Conservation (phyloP, 2,113 vertebrate genomes). For the Sigmodon hispidus region DNA sequence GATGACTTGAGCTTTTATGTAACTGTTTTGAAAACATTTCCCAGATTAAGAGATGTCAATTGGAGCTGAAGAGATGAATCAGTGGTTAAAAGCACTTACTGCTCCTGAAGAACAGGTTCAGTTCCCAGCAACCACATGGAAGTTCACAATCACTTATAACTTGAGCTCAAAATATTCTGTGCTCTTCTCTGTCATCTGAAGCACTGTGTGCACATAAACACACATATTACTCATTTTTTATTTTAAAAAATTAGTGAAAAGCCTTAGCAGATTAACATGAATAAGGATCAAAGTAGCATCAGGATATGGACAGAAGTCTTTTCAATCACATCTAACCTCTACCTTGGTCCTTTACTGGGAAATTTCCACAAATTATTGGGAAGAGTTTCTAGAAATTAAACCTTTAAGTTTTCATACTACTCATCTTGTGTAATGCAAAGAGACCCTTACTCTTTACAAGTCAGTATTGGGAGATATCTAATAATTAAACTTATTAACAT, state of each 20-base stretch:
- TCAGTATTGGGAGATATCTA: neutral
- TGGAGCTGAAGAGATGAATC: neutral
- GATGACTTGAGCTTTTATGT: neutral
- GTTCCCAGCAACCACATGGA: neutral
- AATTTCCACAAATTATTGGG: neutral
- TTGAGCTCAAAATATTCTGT: neutral
- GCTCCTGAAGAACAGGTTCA: neutral
- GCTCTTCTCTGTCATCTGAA: neutral
- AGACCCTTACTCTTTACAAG: neutral
- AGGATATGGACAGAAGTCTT: neutral
- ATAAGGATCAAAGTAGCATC: neutral
- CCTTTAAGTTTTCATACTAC: neutral
- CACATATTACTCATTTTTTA: neutral
- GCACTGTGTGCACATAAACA: neutral
- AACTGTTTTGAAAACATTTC: constrained; percentile 6
- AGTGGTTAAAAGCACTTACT: neutral
- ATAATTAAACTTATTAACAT: neutral
- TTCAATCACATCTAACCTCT: neutral
- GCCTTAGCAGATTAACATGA: neutral
- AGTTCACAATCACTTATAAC: neutral
- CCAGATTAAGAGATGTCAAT: constrained; percentile 36
- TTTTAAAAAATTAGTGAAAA: neutral
- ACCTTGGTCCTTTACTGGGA: neutral
- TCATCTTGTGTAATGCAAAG: neutral
- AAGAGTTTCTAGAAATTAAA: constrained; percentile 15